Evolutionary conservation across 2,888 invertebrate genomes (phyloP).

Genomic region (Habroteleia sp.): DNA sequence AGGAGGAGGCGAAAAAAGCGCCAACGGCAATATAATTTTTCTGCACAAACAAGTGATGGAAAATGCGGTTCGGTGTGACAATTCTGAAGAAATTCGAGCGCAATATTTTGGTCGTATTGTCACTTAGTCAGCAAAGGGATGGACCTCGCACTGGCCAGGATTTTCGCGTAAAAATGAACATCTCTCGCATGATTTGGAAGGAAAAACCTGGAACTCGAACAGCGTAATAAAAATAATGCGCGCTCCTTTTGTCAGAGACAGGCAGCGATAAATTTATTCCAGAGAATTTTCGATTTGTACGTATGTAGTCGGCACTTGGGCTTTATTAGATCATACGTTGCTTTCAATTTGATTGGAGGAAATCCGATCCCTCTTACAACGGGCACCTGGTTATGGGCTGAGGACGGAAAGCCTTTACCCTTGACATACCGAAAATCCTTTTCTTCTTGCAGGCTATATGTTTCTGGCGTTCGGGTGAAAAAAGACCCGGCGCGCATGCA

Average conservation of each 20-base stretch:
- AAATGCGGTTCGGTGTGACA: constrained; percentile 9
- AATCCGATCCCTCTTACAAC: constrained; percentile 68
- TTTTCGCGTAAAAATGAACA: constrained; percentile 28
- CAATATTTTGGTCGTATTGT: constrained; percentile 32
- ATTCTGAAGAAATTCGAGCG: constrained; percentile 2
- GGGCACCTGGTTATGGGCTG: constrained; percentile 54
- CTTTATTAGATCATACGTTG: constrained; percentile 73
- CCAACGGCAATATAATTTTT: constrained; percentile 19
- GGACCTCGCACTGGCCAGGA: neutral
- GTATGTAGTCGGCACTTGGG: constrained; percentile 65
- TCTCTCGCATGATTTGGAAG: constrained; percentile 28
- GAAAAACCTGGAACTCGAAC: constrained; percentile 55
- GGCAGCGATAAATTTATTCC: constrained; percentile 57
- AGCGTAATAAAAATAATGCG: constrained; percentile 50
- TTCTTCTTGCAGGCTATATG: constrained; percentile 30
- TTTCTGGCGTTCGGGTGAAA: constrained; percentile 12
- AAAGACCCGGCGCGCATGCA: constrained; percentile 18
- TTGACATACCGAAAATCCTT: constrained; percentile 49
- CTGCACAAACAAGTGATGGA: constrained; percentile 20
- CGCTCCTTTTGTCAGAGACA: constrained; percentile 50
- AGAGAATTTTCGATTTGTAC: constrained; percentile 61
- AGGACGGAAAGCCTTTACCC: constrained; percentile 58
- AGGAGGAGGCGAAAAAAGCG: no score
- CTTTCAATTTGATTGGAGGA: constrained; percentile 72
- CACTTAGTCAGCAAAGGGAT: constrained; percentile 29